Conservation (phyloP, 2,113 vertebrate species). For the Notarius lentiginosus region DNA sequence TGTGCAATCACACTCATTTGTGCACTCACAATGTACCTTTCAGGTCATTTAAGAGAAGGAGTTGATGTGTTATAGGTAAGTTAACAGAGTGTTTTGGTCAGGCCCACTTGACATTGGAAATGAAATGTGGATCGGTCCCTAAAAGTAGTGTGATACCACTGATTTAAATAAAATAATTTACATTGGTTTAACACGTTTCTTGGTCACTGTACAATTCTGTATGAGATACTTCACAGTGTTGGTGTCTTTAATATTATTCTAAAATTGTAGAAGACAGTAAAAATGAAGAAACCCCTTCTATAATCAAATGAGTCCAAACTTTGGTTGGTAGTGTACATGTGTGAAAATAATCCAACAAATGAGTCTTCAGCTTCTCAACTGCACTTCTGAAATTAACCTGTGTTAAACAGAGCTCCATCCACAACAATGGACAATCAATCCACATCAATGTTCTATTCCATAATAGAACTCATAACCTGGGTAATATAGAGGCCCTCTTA, state of each 20-base stretch:
- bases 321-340: neutral
- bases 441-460: neutral
- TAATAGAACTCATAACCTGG: conserved; percentile 35
- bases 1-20: neutral
- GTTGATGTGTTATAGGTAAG: too few relatives aligned
- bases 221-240: neutral
- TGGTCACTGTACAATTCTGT: neutral
- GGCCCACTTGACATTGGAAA: neutral
- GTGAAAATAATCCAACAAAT: neutral
- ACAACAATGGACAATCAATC: neutral
- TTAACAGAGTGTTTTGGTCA: neutral
- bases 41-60: too few relatives aligned
- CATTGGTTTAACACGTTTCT: neutral
- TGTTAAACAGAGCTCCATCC: neutral
- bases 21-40: too few relatives aligned
- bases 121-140: neutral
- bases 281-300: neutral
- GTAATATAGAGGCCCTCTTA: conserved; percentile 18
- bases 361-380: neutral
- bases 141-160: neutral
- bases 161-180: neutral
- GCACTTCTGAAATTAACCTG: neutral
- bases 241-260: neutral
- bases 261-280: neutral
- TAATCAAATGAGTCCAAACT: neutral